Conservation (phyloP, 2,113 vertebrate species). For the Cinclus cinclus region DNA sequence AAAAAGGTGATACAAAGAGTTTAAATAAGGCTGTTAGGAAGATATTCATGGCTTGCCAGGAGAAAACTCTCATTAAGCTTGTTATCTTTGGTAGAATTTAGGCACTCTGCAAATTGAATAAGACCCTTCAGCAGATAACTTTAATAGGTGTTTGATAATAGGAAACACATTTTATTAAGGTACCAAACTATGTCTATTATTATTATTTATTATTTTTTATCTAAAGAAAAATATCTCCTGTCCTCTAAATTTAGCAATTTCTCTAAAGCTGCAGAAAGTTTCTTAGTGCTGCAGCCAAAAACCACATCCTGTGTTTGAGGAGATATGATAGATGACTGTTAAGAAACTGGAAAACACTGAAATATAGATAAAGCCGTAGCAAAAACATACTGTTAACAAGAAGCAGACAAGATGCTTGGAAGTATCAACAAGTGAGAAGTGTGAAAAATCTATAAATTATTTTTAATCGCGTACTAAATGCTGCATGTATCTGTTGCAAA, state of each 20-base stretch:
- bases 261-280: not conserved
- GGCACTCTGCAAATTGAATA: not conserved
- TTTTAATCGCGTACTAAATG: not conserved
- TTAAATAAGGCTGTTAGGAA: not conserved
- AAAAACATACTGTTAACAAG: not conserved
- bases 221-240: slow-evolving; percentile 12
- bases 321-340: not conserved
- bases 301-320: not conserved
- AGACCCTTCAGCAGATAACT: not conserved
- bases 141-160: not conserved
- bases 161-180: not conserved
- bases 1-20: not conserved
- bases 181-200: not conserved
- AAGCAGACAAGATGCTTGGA: not conserved
- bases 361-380: not conserved
- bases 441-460: not conserved
- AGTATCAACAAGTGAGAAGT: not conserved
- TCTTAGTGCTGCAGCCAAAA: not conserved
- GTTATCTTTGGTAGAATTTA: not conserved
- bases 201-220: not conserved
- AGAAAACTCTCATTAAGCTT: not conserved
- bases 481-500: not conserved
- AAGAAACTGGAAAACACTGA: slow-evolving; percentile 1
- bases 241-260: not conserved
- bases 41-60: not conserved